Percentiles rank a stretch among this genome's conserved stretches.
Conservation (phyloP, 2,113 vertebrate species). For the Ptychochromis oligacanthus region DNA sequence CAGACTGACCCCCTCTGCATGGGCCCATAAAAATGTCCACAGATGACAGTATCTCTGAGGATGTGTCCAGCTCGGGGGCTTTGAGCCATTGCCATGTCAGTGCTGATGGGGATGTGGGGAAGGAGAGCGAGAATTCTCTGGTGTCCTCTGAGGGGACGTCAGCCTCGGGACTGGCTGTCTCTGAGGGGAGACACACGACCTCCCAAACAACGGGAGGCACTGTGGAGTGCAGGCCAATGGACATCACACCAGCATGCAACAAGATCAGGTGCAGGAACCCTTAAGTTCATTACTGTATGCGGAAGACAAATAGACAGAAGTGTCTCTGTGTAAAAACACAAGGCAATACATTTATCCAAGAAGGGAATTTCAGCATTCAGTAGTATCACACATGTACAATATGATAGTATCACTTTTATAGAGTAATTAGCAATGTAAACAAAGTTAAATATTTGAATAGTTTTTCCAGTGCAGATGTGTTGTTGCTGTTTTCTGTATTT, state of each 20-base stretch:
- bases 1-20: conserved; percentile 50
- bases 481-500: background rate
- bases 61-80: conserved; percentile 78
- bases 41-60: conserved; percentile 85
- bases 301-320: background rate
- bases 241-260: conserved; percentile 73
- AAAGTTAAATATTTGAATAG: background rate
- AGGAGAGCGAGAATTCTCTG: conserved; percentile 76
- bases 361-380: too few relatives aligned
- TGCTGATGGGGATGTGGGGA: conserved; percentile 67
- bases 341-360: too few relatives aligned
- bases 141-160: conserved; percentile 81
- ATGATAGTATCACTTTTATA: too few relatives aligned
- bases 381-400: too few relatives aligned
- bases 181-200: conserved; percentile 80
- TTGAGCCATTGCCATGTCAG: conserved; percentile 74
- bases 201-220: conserved; percentile 72
- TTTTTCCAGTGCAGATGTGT: background rate
- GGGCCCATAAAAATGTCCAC: conserved; percentile 83
- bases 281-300: background rate
- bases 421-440: too few relatives aligned
- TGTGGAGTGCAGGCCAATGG: conserved; percentile 63
- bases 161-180: conserved; percentile 68
- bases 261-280: conserved; percentile 75
- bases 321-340: background rate